These are phyloP conservation scores for Atrichornis clamosus DNA, from an alignment of 2,113 vertebrate genomes.

Conservation along the genomic window DNA sequence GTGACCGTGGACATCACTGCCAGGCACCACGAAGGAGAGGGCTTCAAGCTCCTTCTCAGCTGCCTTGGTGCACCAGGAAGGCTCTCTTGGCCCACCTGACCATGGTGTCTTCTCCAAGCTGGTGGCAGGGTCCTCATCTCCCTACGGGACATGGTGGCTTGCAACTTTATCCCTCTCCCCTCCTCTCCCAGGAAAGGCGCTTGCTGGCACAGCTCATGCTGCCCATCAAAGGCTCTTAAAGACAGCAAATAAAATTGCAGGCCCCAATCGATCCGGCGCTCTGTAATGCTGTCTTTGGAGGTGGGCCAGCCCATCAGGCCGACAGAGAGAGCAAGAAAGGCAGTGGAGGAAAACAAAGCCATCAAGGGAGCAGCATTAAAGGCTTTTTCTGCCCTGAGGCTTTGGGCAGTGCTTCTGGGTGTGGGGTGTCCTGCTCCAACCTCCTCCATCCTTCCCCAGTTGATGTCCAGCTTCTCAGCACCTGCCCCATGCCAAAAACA, in stretches of 20 bases:
- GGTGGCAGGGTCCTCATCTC: background rate
- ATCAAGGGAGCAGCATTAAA: slow-evolving; percentile 15
- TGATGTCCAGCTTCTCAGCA: background rate
- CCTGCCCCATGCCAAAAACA: rapidly evolving
- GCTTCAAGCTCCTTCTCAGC: background rate
- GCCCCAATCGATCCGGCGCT: slow-evolving; percentile 37
- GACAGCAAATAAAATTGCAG: slow-evolving; percentile 60
- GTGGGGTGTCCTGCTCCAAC: background rate
- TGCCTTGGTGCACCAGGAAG: background rate
- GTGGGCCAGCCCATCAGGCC: slow-evolving; percentile 25
- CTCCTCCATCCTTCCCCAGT: background rate
- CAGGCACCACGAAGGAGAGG: background rate
- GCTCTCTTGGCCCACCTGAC: background rate
- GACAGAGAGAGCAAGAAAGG: background rate
- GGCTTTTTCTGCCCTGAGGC: background rate
- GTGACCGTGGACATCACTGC: rapidly evolving
- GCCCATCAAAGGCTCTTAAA: slow-evolving; percentile 58
- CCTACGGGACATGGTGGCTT: background rate
- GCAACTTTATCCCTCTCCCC: background rate
- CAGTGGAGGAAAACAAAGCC: slow-evolving; percentile 2
- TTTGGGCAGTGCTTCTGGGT: background rate
- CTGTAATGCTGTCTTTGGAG: slow-evolving; percentile 68
- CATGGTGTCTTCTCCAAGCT: background rate
- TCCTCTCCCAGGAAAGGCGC: background rate
- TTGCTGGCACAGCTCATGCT: background rate